Evolutionary conservation across 2,797 vertebrate species (phyloP).

Genomic region (Sebastes itinus): DNA sequence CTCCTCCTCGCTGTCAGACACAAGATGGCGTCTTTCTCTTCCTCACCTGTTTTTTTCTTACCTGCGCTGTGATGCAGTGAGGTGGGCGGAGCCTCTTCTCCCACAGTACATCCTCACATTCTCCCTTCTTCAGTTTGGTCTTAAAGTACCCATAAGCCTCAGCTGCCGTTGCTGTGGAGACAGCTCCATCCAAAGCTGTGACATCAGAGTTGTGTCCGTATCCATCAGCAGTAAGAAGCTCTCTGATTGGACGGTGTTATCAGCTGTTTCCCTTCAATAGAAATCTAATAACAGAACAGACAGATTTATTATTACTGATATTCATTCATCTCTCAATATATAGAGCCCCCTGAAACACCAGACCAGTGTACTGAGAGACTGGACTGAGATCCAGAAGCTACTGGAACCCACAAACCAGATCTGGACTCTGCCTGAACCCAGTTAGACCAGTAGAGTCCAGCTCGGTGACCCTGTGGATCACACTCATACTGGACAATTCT

Average conservation of each 20-base stretch:
- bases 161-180: not conserved
- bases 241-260: slow-evolving; percentile 17
- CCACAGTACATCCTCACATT: not conserved
- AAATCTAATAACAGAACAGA: not conserved
- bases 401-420: not conserved
- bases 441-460: not conserved
- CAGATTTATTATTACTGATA: not conserved
- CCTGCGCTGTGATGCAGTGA: not conserved
- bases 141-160: slow-evolving; percentile 4
- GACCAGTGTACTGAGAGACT: not conserved
- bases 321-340: not conserved
- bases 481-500: not conserved
- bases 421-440: not conserved
- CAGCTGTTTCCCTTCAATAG: not conserved
- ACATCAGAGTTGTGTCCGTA: not conserved
- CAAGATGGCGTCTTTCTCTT: slow-evolving; percentile 14
- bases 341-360: not conserved
- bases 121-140: not conserved
- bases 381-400: not conserved
- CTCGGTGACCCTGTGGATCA: not conserved
- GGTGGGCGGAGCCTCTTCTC: slow-evolving; percentile 29
- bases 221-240: not conserved
- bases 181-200: not conserved
- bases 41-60: not conserved
- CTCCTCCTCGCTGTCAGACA: slow-evolving; percentile 2